Evolutionary conservation across 2,113 vertebrate species (phyloP), one percentile per base, ranked within the genome.

Genomic region (Axis porcinus): DNA sequence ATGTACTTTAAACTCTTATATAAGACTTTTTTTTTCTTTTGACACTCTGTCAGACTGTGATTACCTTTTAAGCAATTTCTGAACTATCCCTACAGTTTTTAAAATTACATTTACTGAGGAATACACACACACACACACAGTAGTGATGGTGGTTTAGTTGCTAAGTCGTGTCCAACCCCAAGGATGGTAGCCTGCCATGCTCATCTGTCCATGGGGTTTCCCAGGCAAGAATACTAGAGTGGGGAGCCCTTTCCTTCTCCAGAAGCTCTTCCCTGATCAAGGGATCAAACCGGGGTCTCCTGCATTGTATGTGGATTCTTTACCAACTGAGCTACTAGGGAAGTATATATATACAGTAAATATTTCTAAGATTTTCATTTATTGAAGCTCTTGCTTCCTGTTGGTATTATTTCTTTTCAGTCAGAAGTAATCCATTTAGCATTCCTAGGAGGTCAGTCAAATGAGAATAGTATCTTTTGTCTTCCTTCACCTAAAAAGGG

Each of bases 1-100:
- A 93, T 83, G 82, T 67, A 86, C 25, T 74, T 94, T 93, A 91
- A 95, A 87, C 11, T 87, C n/a, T n/a, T n/a, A n/a, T n/a, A 52
- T 36, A 92, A 85, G 50, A 19, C 28, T 36, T 40, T 64, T 36
- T 36, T 67, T 45, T 23, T 28, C 6, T 21, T 54, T 91, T 67
- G n/a, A 16, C 2, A 79, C 1, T 57, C 17, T 45, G 16, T 67
- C 85, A 89, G 5, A 54, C 21, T 36, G 6, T 78, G n/a, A 54
- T 60, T 76, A 70, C n/a, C 5, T 15, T n/a, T 89, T 85, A 45
- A 81, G 6, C 6, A 81, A 3, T 6, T 25, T 47, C 83, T 85
- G n/a, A 88, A 78, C 40, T 54, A 78, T 13, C 82, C 27, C 2
- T 23, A 30, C 9, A 85, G 7, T 52, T 86, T 58, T 50, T 27